phyloP scores from a whole-genome alignment of 2,888 invertebrate species.

The Coleophora deauratella region DNA sequence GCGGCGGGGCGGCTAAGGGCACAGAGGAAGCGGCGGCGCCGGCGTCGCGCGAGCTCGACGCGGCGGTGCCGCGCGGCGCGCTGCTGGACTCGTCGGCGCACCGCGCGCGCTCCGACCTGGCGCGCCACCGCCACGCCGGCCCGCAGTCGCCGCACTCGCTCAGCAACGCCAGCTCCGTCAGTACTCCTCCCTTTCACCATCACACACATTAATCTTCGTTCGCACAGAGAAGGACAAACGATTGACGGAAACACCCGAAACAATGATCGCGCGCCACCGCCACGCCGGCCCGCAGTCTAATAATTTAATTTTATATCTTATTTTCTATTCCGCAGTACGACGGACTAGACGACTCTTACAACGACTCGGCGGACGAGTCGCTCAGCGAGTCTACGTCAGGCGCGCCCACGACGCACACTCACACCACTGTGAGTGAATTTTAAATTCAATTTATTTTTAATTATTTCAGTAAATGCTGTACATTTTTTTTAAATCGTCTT shows the following conservation, averaged over 20 bases:
- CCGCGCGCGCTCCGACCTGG: constrained; percentile 84
- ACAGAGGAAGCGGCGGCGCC: no score
- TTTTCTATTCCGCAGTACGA: constrained; percentile 73
- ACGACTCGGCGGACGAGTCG: constrained; percentile 71
- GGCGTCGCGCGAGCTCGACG: constrained; percentile 82
- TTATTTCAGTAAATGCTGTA: neutral
- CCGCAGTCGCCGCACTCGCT: constrained; percentile 47
- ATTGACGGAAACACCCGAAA: no score
- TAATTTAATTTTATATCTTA: no score
- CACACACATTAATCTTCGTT: neutral
- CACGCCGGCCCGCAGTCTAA: neutral
- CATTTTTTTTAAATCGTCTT: no score
- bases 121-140: constrained; percentile 72
- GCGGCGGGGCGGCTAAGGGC: no score
- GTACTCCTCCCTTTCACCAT: neutral
- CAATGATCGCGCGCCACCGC: neutral
- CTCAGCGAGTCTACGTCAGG: constrained; percentile 74
- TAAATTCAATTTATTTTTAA: neutral
- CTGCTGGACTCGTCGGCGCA: constrained; percentile 91
- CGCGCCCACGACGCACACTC: constrained; percentile 54
- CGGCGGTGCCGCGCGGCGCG: constrained; percentile 85
- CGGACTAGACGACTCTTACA: constrained; percentile 83
- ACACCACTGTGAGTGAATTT: constrained; percentile 37
- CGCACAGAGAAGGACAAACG: no score
- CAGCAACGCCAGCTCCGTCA: constrained; percentile 65